phyloP scores from a whole-genome alignment of 2,797 vertebrate genomes.

The Glossophaga mutica region DNA sequence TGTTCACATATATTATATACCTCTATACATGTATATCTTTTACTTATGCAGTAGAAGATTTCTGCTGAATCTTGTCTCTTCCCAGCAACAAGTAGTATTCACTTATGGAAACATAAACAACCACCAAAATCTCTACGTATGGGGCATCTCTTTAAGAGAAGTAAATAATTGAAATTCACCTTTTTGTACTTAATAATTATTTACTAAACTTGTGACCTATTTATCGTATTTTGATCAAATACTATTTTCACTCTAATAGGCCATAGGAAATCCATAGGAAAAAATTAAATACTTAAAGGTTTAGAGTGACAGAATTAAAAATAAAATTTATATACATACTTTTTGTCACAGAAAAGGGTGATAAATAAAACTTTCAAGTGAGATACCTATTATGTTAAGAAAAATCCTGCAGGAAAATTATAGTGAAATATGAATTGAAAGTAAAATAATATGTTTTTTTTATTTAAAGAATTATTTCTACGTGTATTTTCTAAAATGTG shows the following conservation, averaged over 20 bases:
- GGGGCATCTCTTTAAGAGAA: background rate
- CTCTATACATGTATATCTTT: background rate
- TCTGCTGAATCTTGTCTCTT: background rate
- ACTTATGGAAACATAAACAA: background rate
- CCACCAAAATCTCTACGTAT: background rate
- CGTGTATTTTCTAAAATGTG: background rate
- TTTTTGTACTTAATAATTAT: background rate
- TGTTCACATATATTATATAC: background rate
- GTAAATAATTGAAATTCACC: background rate
- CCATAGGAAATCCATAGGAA: background rate
- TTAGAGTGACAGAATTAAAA: background rate
- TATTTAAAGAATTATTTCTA: background rate
- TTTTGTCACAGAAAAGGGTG: background rate
- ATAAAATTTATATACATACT: background rate
- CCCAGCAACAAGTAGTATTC: background rate
- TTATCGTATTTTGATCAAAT: background rate
- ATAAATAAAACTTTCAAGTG: background rate
- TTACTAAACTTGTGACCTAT: background rate
- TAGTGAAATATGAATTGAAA: background rate
- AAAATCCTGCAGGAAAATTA: background rate
- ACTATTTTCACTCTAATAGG: background rate
- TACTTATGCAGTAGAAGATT: background rate
- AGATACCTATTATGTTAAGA: background rate
- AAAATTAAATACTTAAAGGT: background rate
- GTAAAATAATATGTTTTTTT: background rate